These are phyloP conservation scores for Mimas tiliae DNA, from an alignment of 2,888 invertebrate species.

Conservation along the genomic window DNA sequence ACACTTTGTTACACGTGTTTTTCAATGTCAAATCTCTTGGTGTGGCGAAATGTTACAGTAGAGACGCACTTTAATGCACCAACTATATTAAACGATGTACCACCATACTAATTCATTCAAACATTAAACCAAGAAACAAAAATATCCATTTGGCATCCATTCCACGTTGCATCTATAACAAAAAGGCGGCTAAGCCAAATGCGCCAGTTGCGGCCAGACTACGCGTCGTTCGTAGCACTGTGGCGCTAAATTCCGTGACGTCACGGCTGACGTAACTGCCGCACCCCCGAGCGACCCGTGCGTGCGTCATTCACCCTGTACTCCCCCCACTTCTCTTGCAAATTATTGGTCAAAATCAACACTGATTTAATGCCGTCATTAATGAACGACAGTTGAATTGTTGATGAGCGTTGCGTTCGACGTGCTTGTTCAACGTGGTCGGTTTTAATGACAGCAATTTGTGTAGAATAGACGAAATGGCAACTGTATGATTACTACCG, in stretches of 20 bases:
- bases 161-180: conserved; percentile 24
- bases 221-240: conserved; percentile 48
- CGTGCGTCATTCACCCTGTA: conserved; percentile 58
- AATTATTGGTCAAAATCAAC: conserved; percentile 72
- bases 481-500: neutral
- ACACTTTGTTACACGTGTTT: too few relatives aligned
- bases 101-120: neutral
- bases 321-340: conserved; percentile 51
- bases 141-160: conserved; percentile 24
- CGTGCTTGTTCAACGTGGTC: conserved; percentile 9
- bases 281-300: conserved; percentile 58
- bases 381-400: conserved; percentile 45
- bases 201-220: conserved; percentile 30
- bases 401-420: conserved; percentile 30
- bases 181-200: conserved; percentile 24
- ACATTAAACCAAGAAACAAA: conserved; percentile 18
- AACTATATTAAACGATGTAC: neutral
- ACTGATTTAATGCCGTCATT: conserved; percentile 53
- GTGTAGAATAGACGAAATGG: neutral
- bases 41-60: too few relatives aligned
- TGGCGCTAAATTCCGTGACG: conserved; percentile 52
- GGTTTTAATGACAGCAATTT: conserved; percentile 21
- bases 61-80: neutral
- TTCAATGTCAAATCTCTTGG: too few relatives aligned
- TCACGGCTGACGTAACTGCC: conserved; percentile 73